These are phyloP conservation scores for Drosophila nr. medialis DNA, from an alignment of 2,888 invertebrate species.

Conservation along the genomic window DNA sequence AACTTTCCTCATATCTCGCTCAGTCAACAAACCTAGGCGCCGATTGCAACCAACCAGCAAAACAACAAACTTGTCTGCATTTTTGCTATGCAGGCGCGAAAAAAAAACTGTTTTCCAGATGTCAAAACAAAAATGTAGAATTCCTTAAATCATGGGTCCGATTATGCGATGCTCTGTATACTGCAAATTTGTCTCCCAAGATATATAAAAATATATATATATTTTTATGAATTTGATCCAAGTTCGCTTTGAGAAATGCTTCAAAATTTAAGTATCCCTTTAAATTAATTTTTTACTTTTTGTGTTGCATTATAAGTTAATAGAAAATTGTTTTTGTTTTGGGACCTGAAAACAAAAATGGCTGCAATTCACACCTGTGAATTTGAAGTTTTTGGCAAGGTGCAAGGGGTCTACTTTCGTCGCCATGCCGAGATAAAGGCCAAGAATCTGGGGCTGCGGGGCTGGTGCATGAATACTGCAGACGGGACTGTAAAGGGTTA, in stretches of 20 bases:
- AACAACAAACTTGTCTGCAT: slow-evolving; percentile 32
- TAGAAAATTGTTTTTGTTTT: slow-evolving; percentile 2
- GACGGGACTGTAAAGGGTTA: slow-evolving; percentile 87
- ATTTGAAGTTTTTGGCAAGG: slow-evolving; percentile 80
- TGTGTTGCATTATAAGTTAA: not conserved
- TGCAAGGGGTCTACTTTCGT: slow-evolving; percentile 76
- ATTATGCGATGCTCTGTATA: not conserved
- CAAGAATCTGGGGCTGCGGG: slow-evolving; percentile 86
- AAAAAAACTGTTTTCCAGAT: not conserved
- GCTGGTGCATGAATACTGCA: slow-evolving; percentile 89
- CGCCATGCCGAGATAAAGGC: slow-evolving; percentile 87
- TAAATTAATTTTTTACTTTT: not conserved
- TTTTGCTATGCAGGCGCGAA: slow-evolving; percentile 19
- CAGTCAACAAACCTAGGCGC: slow-evolving; percentile 48
- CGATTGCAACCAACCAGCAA: slow-evolving; percentile 31
- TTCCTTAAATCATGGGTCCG: too few relatives aligned
- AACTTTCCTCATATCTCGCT: slow-evolving; percentile 67
- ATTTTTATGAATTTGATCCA: not conserved
- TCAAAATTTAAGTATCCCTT: not conserved
- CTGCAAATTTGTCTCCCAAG: not conserved
- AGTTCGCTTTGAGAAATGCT: not conserved
- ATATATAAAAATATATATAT: not conserved
- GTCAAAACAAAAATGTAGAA: not conserved
- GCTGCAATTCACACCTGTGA: slow-evolving; percentile 60
- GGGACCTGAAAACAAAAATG: slow-evolving; percentile 33